phyloP scores from a whole-genome alignment of 2,888 invertebrate species.

The Melanargia galathea region DNA sequence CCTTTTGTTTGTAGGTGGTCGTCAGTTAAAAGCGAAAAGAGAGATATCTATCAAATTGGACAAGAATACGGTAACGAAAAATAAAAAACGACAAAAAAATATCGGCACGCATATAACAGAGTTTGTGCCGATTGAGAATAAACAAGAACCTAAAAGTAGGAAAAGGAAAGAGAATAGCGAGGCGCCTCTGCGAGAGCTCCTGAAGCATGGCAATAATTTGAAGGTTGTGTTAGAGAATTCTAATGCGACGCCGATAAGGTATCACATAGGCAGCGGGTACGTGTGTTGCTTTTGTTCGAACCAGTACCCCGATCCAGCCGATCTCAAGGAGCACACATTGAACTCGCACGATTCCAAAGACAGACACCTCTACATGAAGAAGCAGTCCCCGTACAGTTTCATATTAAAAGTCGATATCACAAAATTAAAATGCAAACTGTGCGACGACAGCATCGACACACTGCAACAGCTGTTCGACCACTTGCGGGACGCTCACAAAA shows the following conservation, averaged over 20 bases:
- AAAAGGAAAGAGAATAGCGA: constrained; percentile 11
- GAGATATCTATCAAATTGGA: constrained; percentile 20
- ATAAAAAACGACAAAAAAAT: constrained; percentile 9
- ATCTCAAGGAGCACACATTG: constrained; percentile 44
- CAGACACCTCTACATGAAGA: constrained; percentile 23
- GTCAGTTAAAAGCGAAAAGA: constrained; percentile 24
- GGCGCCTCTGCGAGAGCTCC: constrained; percentile 11
- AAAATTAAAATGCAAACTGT: constrained; percentile 55
- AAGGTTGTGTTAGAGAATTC: constrained; percentile 22
- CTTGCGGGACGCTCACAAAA: constrained; percentile 53
- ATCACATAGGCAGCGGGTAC: constrained; percentile 42
- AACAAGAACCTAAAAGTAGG: not conserved
- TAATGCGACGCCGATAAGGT: constrained; percentile 52
- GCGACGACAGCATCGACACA: constrained; percentile 47
- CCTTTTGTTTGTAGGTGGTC: constrained; percentile 29
- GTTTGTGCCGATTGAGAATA: constrained; percentile 1
- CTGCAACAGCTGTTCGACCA: constrained; percentile 59
- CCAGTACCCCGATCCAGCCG: constrained; percentile 43
- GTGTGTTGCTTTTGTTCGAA: constrained; percentile 43
- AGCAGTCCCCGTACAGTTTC: constrained; percentile 32
- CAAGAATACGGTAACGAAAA: constrained; percentile 15
- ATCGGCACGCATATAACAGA: constrained; percentile 2
- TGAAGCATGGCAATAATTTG: constrained; percentile 23
- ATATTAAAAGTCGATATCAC: constrained; percentile 63
- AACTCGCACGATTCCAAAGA: constrained; percentile 23